phyloP scores from a whole-genome alignment of 1,140 invertebrate species.

The Hylyphantes graminicola region DNA sequence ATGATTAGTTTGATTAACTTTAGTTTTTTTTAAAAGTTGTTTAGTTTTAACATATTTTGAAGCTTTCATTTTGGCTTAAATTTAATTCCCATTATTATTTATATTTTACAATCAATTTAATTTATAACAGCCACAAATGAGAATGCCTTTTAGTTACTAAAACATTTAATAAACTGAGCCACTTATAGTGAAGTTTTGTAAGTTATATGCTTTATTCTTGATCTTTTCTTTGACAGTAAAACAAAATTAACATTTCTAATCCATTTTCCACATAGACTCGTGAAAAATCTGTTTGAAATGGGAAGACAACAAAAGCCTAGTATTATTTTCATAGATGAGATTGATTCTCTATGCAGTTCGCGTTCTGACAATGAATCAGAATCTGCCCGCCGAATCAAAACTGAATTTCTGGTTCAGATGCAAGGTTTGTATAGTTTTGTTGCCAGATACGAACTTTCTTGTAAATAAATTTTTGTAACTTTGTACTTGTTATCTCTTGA shows the following conservation, averaged over 20 bases:
- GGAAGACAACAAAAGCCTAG: constrained; percentile 95
- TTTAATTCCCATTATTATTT: no score
- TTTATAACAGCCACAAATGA: no score
- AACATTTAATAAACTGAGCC: no score
- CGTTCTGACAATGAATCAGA: constrained; percentile 99
- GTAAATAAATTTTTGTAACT: neutral
- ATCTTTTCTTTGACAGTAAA: neutral
- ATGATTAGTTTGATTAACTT: no score
- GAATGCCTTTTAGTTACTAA: no score
- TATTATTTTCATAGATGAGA: constrained; percentile 99
- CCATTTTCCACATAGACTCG: constrained; percentile 72
- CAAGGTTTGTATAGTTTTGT: constrained; percentile 75
- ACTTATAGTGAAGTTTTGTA: neutral
- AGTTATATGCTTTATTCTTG: neutral
- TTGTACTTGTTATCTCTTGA: no score
- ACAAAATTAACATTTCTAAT: no score
- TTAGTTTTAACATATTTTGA: neutral
- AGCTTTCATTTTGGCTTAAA: neutral
- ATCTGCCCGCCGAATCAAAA: constrained; percentile 97
- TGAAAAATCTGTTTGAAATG: constrained; percentile 95
- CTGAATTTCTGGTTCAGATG: constrained; percentile 99
- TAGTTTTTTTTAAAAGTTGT: neutral
- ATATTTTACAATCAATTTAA: no score
- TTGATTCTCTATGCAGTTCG: constrained; percentile 97
- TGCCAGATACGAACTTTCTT: neutral